Evolutionary conservation across 2,888 invertebrate species (phyloP).

Genomic region (Diarsia brunnea): DNA sequence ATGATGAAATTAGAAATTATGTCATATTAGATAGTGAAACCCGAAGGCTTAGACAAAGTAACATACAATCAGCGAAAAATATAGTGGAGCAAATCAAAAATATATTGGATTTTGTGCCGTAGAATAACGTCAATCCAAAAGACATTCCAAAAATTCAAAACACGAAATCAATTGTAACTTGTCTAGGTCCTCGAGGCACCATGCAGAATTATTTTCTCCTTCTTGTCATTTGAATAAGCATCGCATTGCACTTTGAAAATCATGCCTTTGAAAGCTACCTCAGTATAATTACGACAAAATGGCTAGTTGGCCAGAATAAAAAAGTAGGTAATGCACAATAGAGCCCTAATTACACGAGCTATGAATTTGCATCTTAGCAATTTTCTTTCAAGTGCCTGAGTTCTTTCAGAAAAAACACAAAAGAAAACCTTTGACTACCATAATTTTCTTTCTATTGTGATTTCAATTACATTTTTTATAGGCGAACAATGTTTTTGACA

Average conservation of each 20-base stretch:
- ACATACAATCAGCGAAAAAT: neutral
- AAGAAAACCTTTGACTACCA: neutral
- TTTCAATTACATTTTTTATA: neutral
- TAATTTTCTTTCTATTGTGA: slow-evolving; percentile 1
- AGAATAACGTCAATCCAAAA: too few species aligned
- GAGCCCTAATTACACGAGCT: slow-evolving; percentile 20
- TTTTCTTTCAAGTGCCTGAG: slow-evolving; percentile 9
- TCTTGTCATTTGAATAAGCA: neutral
- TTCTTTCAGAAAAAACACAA: slow-evolving; percentile 6
- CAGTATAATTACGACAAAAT: neutral
- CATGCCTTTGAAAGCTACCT: neutral
- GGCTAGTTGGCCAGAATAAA: neutral
- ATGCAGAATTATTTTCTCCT: neutral
- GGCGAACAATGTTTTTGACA: slow-evolving; percentile 5
- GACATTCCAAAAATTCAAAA: neutral
- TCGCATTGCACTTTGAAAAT: neutral
- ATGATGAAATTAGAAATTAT: neutral
- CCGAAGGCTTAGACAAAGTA: neutral
- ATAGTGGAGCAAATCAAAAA: neutral
- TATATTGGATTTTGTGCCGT: neutral
- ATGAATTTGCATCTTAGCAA: neutral
- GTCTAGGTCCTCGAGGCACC: neutral
- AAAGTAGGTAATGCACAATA: neutral
- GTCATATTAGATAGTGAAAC: neutral
- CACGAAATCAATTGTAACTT: neutral